Conservation (phyloP, 2,888 invertebrate species). For the Acleris literana region DNA sequence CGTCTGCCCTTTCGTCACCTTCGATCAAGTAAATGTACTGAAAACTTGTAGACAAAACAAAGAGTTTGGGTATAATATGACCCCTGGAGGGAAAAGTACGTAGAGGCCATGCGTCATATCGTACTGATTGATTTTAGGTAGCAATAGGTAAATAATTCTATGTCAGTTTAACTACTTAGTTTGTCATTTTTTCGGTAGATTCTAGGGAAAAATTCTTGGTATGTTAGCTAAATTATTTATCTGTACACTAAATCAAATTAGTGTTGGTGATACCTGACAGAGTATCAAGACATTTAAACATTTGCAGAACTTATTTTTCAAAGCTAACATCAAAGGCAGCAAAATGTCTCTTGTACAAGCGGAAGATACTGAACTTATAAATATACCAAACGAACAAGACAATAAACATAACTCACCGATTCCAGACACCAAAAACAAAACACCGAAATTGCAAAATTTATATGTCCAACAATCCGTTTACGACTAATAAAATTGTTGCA, state of each 20-base stretch:
- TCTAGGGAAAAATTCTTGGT: too few species aligned
- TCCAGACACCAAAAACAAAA: slow-evolving; percentile 1
- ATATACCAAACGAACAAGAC: background rate
- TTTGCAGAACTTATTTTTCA: background rate
- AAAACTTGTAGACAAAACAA: slow-evolving; percentile 4
- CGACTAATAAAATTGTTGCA: slow-evolving; percentile 63
- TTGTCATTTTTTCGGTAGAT: too few species aligned
- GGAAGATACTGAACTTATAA: background rate
- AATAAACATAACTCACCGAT: background rate
- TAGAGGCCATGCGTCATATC: background rate
- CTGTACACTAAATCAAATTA: too few species aligned
- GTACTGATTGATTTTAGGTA: background rate
- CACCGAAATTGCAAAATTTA: slow-evolving; percentile 30
- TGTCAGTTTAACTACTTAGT: too few species aligned
- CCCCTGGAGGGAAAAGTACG: background rate
- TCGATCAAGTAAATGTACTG: slow-evolving; percentile 3
- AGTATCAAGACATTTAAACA: too few species aligned
- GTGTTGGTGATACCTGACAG: too few species aligned
- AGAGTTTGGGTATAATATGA: background rate
- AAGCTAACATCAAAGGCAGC: background rate
- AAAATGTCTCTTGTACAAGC: too few species aligned
- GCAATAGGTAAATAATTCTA: too few species aligned
- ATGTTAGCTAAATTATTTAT: too few species aligned
- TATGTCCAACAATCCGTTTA: slow-evolving; percentile 47
- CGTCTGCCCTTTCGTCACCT: slow-evolving; percentile 23